Conservation (phyloP, 2,888 invertebrate genomes). For the Azorinus chamasolen region DNA sequence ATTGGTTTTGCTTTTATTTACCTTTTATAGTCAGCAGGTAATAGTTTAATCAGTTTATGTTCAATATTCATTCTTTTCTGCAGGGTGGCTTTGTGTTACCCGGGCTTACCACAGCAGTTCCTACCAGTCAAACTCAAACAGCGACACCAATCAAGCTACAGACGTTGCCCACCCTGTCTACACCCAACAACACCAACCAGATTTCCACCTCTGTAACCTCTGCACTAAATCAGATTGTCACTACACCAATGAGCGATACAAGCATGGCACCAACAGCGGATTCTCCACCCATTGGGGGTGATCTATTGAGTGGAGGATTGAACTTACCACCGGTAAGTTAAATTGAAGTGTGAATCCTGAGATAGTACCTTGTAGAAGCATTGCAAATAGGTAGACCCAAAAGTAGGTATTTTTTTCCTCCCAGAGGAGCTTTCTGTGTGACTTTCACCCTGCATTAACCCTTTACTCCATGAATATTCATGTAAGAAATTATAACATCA, state of each 20-base stretch:
- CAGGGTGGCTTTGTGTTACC: conserved; percentile 57
- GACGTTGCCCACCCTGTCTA: conserved; percentile 5
- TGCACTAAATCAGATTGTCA: neutral
- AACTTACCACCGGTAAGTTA: conserved; percentile 24
- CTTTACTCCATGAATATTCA: too few relatives aligned
- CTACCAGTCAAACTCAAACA: conserved; percentile 32
- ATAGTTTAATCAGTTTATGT: too few relatives aligned
- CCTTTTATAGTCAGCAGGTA: too few relatives aligned
- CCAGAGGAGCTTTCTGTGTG: too few relatives aligned
- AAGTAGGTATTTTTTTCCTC: too few relatives aligned
- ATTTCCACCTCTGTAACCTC: neutral
- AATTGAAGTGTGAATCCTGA: too few relatives aligned
- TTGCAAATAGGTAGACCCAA: too few relatives aligned
- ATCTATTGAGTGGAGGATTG: neutral
- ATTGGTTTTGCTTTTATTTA: too few relatives aligned
- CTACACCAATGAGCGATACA: neutral
- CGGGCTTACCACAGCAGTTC: conserved; percentile 41
- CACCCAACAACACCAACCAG: neutral
- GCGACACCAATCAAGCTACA: conserved; percentile 38
- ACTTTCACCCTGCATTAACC: too few relatives aligned
- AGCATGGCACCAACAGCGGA: neutral
- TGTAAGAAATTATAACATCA: too few relatives aligned
- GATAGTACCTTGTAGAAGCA: too few relatives aligned
- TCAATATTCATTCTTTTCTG: conserved; percentile 2
- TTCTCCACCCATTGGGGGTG: conserved; percentile 1